Conservation (phyloP, 2,797 vertebrate species). For the Bradypodion ventrale region DNA sequence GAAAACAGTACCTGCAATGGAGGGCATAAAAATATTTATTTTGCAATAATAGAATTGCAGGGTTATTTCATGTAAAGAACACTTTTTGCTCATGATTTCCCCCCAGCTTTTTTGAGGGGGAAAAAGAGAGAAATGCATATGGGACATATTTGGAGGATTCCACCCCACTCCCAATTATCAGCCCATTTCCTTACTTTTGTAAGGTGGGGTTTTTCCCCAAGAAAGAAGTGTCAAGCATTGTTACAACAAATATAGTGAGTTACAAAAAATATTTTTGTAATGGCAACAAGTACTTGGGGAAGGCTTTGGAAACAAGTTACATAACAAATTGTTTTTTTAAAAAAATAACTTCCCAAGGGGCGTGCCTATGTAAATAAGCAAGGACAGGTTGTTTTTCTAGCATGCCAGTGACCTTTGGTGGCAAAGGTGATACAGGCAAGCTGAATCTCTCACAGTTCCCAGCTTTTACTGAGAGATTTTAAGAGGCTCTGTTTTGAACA, state of each 20-base stretch:
- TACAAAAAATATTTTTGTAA: neutral
- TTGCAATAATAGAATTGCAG: neutral
- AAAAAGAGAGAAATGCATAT: no score
- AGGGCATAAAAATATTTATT: neutral
- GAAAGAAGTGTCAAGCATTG: no score
- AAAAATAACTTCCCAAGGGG: neutral
- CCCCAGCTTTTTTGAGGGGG: neutral
- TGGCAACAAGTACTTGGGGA: neutral
- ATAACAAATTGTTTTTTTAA: neutral
- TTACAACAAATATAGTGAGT: no score
- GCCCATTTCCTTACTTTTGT: neutral
- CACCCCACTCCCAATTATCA: neutral
- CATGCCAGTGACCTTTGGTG: slow-evolving; percentile 40
- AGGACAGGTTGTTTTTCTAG: neutral
- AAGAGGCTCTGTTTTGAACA: slow-evolving; percentile 67
- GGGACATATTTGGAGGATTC: neutral
- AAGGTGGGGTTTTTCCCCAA: no score
- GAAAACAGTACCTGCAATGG: neutral
- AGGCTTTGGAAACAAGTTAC: neutral
- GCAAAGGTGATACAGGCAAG: slow-evolving; percentile 60
- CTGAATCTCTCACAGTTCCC: slow-evolving; percentile 65
- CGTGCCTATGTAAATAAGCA: slow-evolving; percentile 28
- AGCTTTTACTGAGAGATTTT: slow-evolving; percentile 61
- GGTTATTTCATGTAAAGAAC: no score
- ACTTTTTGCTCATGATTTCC: neutral